These are phyloP conservation scores for Pristionchus japonicus DNA, from an alignment of 2,888 invertebrate species.

Conservation along the genomic window DNA sequence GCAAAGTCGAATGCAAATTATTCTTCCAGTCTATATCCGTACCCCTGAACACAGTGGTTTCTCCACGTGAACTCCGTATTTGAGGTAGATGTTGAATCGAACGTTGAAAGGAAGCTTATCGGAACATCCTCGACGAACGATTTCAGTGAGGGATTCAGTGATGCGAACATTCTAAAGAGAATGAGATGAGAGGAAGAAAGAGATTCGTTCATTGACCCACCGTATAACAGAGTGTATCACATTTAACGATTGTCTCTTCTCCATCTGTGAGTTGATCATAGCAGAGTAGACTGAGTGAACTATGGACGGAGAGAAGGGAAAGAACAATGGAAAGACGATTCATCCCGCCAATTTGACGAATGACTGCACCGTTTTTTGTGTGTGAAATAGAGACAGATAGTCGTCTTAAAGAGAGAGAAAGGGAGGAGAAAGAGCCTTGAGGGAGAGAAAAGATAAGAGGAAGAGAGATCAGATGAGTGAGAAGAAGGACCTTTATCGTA, in stretches of 20 bases:
- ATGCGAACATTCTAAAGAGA: conserved; percentile 16
- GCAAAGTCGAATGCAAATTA: too few relatives aligned
- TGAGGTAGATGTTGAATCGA: not conserved
- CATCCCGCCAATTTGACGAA: not conserved
- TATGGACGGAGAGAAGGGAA: not conserved
- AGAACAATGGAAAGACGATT: not conserved
- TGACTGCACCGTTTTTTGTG: not conserved
- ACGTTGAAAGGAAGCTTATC: not conserved
- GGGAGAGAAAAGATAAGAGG: not conserved
- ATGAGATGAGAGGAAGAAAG: not conserved
- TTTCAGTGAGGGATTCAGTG: not conserved
- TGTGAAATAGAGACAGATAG: not conserved
- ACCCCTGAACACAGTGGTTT: conserved; percentile 8
- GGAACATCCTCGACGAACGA: not conserved
- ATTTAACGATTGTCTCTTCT: not conserved
- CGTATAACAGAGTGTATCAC: not conserved
- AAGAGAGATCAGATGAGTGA: conserved; percentile 16
- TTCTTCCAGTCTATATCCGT: not conserved
- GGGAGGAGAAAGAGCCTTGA: not conserved
- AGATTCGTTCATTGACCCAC: not conserved
- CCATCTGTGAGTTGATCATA: not conserved
- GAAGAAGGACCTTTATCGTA: not conserved
- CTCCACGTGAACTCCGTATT: not conserved
- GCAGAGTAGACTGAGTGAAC: not conserved
- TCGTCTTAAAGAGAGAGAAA: not conserved